Evolutionary conservation across 2,888 invertebrate genomes (phyloP).

Genomic region (Sinhomidia bicolor): DNA sequence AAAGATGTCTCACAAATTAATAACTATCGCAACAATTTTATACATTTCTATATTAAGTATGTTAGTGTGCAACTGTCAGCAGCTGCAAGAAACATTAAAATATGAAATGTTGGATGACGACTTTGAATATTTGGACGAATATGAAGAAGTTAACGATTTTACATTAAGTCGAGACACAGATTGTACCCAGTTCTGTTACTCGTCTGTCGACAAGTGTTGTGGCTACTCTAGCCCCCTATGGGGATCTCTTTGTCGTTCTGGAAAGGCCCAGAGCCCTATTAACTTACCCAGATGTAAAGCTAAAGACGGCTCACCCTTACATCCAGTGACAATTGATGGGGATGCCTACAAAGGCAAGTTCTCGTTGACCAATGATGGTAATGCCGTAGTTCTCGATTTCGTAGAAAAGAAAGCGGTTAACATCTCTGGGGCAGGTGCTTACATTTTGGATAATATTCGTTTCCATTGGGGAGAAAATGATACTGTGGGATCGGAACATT

Average conservation of each 20-base stretch:
- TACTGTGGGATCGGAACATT: slow-evolving; percentile 6
- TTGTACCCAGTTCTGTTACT: slow-evolving; percentile 17
- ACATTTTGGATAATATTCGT: slow-evolving; percentile 3
- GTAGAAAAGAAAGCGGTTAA: not conserved
- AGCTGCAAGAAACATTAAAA: no score
- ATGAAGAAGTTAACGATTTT: not conserved
- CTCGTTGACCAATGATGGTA: not conserved
- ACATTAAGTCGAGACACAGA: not conserved
- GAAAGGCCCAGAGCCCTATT: slow-evolving; percentile 16
- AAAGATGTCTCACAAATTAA: no score
- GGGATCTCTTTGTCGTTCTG: not conserved
- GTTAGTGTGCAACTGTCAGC: no score
- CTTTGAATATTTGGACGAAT: not conserved
- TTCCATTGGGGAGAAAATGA: slow-evolving; percentile 17
- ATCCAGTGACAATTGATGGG: not conserved
- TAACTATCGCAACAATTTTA: no score
- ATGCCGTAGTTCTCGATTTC: not conserved
- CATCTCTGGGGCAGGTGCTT: not conserved
- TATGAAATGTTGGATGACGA: slow-evolving; percentile 15
- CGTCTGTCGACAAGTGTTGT: slow-evolving; percentile 12
- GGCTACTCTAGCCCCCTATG: not conserved
- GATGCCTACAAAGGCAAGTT: slow-evolving; percentile 31
- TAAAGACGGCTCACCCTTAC: not conserved
- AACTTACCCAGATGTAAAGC: not conserved
- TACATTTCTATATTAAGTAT: no score